These are phyloP conservation scores for Cyanocitta stelleri DNA, from an alignment of 2,113 vertebrate genomes.

Conservation along the genomic window DNA sequence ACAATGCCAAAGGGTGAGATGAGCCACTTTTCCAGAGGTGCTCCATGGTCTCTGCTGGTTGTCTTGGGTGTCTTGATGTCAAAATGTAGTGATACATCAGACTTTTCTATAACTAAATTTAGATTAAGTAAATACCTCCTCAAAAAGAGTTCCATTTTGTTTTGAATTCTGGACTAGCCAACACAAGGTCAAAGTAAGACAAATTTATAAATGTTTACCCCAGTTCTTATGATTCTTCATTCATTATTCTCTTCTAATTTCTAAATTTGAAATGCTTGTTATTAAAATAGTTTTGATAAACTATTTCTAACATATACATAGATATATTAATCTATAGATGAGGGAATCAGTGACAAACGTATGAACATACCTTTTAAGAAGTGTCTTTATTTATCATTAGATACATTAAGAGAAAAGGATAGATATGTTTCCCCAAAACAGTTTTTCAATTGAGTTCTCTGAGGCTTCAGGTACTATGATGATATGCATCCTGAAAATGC, in stretches of 20 bases:
- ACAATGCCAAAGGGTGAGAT: not conserved
- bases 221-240: not conserved
- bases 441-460: not conserved
- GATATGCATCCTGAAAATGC: not conserved
- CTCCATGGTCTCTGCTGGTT: not conserved
- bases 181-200: not conserved
- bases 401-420: not conserved
- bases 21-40: not conserved
- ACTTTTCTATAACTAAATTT: not conserved
- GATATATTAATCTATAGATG: not conserved
- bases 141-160: not conserved
- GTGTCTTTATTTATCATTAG: not conserved
- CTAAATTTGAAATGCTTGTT: not conserved
- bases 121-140: not conserved
- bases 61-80: not conserved
- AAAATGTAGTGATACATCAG: not conserved
- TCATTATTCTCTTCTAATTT: not conserved
- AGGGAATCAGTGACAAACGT: not conserved
- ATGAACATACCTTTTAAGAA: not conserved
- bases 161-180: not conserved
- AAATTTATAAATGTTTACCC: not conserved
- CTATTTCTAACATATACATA: not conserved
- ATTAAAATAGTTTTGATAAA: not conserved
- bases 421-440: not conserved
- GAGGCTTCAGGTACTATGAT: not conserved